A percentile compares a stretch with the other conserved stretches of the same genome.
Conservation (phyloP, 2,888 invertebrate genomes). For the Branchipolynoe longqiensis region DNA sequence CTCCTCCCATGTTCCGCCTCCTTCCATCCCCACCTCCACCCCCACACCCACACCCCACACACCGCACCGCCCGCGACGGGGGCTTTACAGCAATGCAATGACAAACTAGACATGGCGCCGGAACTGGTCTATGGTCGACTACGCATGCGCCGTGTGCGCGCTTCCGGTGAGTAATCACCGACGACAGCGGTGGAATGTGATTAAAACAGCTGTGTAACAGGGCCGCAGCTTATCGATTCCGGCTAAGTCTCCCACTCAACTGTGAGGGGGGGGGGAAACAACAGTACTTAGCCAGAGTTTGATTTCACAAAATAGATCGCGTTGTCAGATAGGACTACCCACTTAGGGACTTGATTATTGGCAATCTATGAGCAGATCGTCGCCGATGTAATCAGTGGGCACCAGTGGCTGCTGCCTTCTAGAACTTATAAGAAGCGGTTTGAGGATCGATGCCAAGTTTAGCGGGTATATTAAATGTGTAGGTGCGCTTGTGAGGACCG, state of each 20-base stretch:
- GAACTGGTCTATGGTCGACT: constrained; percentile 25
- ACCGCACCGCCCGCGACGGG: too few species aligned
- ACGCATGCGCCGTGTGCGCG: constrained; percentile 27
- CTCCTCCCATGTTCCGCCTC: too few species aligned
- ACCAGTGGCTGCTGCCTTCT: constrained; percentile 1
- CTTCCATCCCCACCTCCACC: too few species aligned
- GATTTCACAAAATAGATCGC: constrained; percentile 45
- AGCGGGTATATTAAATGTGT: not conserved
- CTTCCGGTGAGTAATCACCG: constrained; percentile 17
- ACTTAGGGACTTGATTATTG: constrained; percentile 40
- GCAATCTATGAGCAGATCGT: constrained; percentile 37
- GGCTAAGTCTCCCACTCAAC: not conserved
- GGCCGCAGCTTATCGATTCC: constrained; percentile 9
- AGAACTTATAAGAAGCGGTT: not conserved
- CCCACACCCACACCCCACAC: too few species aligned
- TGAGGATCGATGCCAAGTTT: constrained; percentile 24
- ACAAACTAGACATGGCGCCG: not conserved
- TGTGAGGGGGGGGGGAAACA: constrained; percentile 37
- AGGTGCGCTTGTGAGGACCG: not conserved
- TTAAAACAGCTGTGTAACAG: constrained; percentile 33
- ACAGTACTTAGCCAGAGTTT: constrained; percentile 41
- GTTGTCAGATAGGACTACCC: constrained; percentile 28
- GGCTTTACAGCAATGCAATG: too few species aligned
- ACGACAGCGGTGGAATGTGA: constrained; percentile 19
- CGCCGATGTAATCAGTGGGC: constrained; percentile 33